Evolutionary conservation across 2,113 vertebrate genomes (phyloP).

Genomic region (Zingel zingel): DNA sequence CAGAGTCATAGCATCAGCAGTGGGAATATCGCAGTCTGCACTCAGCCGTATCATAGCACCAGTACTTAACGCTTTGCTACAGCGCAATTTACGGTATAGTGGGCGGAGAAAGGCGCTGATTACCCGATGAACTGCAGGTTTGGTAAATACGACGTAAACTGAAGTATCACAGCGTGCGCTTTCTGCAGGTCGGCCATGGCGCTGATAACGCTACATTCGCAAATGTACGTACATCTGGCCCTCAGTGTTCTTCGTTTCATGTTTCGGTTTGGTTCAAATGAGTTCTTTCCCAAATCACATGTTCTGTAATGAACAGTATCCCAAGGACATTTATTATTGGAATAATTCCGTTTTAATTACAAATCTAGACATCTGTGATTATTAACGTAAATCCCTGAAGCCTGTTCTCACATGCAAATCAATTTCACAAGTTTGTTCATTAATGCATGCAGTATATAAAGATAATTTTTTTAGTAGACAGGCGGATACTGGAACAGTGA

Average conservation of each 20-base stretch:
- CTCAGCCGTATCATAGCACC: too few species aligned
- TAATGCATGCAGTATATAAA: not conserved
- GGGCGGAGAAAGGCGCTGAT: too few species aligned
- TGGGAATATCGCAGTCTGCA: too few species aligned
- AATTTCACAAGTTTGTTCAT: not conserved
- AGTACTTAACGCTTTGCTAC: too few species aligned
- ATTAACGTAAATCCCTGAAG: conserved; percentile 20
- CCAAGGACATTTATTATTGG: not conserved
- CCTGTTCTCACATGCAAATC: conserved; percentile 36
- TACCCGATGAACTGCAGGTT: too few species aligned
- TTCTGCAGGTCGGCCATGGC: too few species aligned
- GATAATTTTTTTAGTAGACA: not conserved
- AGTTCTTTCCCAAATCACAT: not conserved
- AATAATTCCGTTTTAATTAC: conserved; percentile 26
- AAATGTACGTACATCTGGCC: too few species aligned
- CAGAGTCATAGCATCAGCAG: too few species aligned
- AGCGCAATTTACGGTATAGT: too few species aligned
- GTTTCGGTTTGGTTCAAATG: not conserved
- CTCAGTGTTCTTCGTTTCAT: not conserved
- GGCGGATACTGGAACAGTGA: not conserved
- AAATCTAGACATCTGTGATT: conserved; percentile 22
- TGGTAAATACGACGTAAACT: too few species aligned
- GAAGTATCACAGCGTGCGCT: too few species aligned
- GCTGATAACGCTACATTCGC: too few species aligned
- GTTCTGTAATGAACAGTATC: not conserved